Percentiles rank a stretch among this genome's conserved stretches.
Conservation (phyloP, 1,140 invertebrate species). For the Anastrepha obliqua region DNA sequence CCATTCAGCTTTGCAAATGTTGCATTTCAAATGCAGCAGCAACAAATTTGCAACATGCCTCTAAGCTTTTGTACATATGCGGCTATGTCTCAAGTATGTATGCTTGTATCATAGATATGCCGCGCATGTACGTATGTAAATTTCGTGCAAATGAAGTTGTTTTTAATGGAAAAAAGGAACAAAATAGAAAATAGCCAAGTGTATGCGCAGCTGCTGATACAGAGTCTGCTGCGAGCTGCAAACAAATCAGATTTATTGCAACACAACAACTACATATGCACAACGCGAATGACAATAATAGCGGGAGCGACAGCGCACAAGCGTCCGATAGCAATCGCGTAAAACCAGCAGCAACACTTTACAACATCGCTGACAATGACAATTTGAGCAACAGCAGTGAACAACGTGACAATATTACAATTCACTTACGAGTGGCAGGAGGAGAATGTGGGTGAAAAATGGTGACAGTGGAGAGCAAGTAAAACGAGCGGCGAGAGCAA, state of each 20-base stretch:
- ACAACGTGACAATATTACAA: conserved; percentile 9
- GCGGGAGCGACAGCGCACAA: conserved; percentile 2
- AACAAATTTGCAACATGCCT: conserved; percentile 15
- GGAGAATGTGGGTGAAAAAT: neutral
- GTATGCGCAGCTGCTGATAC: neutral
- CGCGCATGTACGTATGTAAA: neutral
- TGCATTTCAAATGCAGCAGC: conserved; percentile 38
- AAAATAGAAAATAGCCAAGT: neutral
- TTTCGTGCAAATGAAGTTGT: conserved; percentile 52
- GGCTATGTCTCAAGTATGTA: neutral
- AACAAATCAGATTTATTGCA: conserved; percentile 19
- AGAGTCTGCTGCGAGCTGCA: neutral
- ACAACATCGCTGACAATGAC: neutral
- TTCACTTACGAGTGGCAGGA: neutral
- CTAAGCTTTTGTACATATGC: neutral
- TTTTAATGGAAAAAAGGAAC: neutral
- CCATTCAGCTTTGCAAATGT: neutral
- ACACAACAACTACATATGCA: neutral
- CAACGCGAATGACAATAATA: neutral
- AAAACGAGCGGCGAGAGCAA: neutral
- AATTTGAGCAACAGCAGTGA: conserved; percentile 15
- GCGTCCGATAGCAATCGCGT: conserved; percentile 39
- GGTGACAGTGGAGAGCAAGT: neutral
- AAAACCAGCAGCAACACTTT: conserved; percentile 41
- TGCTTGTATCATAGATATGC: neutral